These are phyloP conservation scores for Caenorhabditis sp. DNA, from an alignment of 2,888 invertebrate genomes.

Conservation along the genomic window DNA sequence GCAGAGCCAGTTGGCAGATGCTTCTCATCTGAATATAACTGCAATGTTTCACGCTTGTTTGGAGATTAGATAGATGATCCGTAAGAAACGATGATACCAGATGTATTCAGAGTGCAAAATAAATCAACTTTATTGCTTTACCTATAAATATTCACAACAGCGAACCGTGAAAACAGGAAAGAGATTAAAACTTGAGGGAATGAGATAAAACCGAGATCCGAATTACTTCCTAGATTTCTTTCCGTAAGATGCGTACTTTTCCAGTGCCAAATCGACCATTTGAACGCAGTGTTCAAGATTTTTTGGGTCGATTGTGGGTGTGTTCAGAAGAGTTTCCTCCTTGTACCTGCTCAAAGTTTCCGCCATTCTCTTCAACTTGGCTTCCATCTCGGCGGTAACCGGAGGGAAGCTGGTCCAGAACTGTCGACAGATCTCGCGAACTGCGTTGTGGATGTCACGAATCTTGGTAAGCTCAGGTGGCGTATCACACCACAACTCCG, in stretches of 20 bases:
- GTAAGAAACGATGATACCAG: neutral
- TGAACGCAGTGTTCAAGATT: constrained; percentile 69
- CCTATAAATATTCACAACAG: constrained; percentile 7
- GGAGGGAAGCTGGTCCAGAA: constrained; percentile 96
- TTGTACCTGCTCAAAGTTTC: constrained; percentile 74
- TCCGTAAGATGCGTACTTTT: constrained; percentile 46
- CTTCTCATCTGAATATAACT: constrained; percentile 21
- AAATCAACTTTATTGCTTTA: neutral
- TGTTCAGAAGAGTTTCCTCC: constrained; percentile 57
- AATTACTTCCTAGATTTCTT: constrained; percentile 48
- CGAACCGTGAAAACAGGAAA: neutral
- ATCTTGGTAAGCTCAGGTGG: constrained; percentile 50
- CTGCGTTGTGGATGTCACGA: constrained; percentile 67
- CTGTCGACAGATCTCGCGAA: constrained; percentile 92
- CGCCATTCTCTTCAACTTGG: constrained; percentile 84
- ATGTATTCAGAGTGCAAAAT: neutral
- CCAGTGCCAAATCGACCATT: constrained; percentile 68
- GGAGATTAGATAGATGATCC: neutral
- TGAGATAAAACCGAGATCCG: neutral
- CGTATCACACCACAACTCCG: constrained; percentile 44
- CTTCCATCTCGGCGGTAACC: constrained; percentile 88
- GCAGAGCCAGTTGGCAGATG: constrained; percentile 14
- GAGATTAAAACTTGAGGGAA: neutral
- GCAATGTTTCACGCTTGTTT: neutral
- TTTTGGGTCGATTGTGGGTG: constrained; percentile 59